Evolutionary conservation across 2,888 invertebrate species (phyloP).

Genomic region (Adelognathus sp.): DNA sequence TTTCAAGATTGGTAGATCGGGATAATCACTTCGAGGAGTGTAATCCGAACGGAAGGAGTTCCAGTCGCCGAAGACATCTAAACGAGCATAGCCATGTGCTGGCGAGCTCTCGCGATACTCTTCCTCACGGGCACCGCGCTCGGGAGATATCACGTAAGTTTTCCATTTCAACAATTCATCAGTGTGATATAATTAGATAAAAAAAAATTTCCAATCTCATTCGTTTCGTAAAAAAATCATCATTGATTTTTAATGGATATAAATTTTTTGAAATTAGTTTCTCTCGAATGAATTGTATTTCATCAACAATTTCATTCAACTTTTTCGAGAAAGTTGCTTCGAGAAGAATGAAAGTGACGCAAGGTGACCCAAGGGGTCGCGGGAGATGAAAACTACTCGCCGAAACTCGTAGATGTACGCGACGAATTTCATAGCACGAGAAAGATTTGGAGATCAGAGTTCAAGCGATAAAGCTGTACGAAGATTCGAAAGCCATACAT

Average conservation of each 20-base stretch:
- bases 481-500: slow-evolving; percentile 35
- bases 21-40: slow-evolving; percentile 23
- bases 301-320: background rate
- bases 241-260: background rate
- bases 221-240: background rate
- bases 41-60: slow-evolving; percentile 24
- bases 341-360: background rate
- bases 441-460: slow-evolving; percentile 74
- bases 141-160: slow-evolving; percentile 69
- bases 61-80: slow-evolving; percentile 68
- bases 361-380: background rate
- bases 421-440: slow-evolving; percentile 29
- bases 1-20: slow-evolving; percentile 36
- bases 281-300: background rate
- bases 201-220: background rate
- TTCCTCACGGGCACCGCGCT: slow-evolving; percentile 61
- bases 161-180: background rate
- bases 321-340: background rate
- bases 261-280: background rate
- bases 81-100: slow-evolving; percentile 68
- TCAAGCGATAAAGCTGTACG: slow-evolving; percentile 70
- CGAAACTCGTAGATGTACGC: slow-evolving; percentile 18
- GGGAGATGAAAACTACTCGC: slow-evolving; percentile 28
- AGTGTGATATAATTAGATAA: background rate
- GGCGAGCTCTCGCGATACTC: slow-evolving; percentile 63